These are phyloP conservation scores for Lepus americanus DNA, from an alignment of 2,113 vertebrate species.

Conservation along the genomic window DNA sequence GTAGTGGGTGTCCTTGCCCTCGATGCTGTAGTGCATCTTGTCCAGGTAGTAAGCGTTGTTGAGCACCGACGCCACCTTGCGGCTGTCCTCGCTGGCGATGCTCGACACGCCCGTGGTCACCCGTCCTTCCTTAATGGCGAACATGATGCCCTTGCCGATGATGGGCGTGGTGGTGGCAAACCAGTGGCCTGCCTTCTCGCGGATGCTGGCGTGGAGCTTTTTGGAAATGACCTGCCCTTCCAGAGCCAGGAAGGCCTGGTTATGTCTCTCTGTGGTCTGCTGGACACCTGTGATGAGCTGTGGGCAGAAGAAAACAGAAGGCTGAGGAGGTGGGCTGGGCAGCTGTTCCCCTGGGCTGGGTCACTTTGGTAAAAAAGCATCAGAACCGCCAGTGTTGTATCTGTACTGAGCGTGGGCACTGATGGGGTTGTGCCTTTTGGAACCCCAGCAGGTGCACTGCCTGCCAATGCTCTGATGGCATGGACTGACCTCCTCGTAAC, in stretches of 20 bases:
- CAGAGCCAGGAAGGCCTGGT: constrained; percentile 98
- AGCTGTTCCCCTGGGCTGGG: not conserved
- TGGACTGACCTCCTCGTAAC: not conserved
- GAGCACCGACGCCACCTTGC: constrained; percentile 95
- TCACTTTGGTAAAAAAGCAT: no score
- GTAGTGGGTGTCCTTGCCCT: constrained; percentile 96
- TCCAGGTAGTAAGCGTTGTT: constrained; percentile 97
- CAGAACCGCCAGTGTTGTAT: no score
- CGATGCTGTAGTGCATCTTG: constrained; percentile 97
- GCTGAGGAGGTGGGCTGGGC: not conserved
- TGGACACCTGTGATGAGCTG: constrained; percentile 98
- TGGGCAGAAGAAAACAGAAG: constrained; percentile 76
- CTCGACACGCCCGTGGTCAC: constrained; percentile 94
- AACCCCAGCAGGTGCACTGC: not conserved
- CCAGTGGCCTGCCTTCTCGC: constrained; percentile 97
- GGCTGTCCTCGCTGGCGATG: constrained; percentile 95
- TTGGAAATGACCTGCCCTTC: constrained; percentile 97
- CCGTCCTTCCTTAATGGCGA: constrained; percentile 96
- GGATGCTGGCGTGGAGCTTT: constrained; percentile 90
- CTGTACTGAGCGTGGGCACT: rapidly evolving
- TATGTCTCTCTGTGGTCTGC: constrained; percentile 97
- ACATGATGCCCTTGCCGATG: constrained; percentile 97
- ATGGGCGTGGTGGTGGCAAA: constrained; percentile 96
- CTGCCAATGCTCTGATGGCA: not conserved
- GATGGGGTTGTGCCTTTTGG: not conserved